Evolutionary conservation across 2,797 vertebrate genomes (phyloP), one percentile per base, ranked within the genome.

Genomic region (Hoplostethus mediterraneus): DNA sequence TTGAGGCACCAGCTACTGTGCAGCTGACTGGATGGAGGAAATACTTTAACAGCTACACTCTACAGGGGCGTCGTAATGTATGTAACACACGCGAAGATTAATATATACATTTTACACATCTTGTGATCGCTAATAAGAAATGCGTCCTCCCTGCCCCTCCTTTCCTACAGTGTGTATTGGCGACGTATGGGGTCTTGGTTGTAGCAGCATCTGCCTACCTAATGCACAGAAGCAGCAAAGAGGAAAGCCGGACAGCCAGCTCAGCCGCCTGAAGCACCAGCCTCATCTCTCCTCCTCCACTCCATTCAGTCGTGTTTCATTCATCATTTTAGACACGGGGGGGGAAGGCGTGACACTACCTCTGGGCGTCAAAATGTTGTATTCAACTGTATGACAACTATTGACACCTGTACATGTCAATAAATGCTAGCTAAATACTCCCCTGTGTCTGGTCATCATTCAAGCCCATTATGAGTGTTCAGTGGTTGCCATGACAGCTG

Each of bases 21-120:
- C 65, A 93, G 44, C 78, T 93, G 67, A 93, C 71, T 5, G 88
- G 92, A 49, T 91, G 79, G 87, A 92, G 86, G 79, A 94, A 88
- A 58, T 71, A 92, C 75, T 92, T 94, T 11, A 94, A 92, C 54
- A 93, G 91, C 81, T 93, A 90, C 81, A 91, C 89, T 0, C 58
- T 86, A 65, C 81, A 83, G 57, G 91, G 93, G 0, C 79, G 88
- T 13, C 73, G 92, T 66, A 93, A 93, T 80, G 90, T 94, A 88
- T 14, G 53, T n/a, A 5, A 54, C 0, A 38, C 31, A 9, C 21
- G 47, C 38, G 2, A 12, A 25, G 12, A 38, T 28, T 16, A 45
- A 25, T 4, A 0, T 48, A 33, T 10, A 0, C 2, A 52, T 17
- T 31, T 55, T 44, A 60, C 45, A 10, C 21, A 28, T 17, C 17